phyloP scores from a whole-genome alignment of 2,888 invertebrate genomes.

The Lasioglossum marginatum region DNA sequence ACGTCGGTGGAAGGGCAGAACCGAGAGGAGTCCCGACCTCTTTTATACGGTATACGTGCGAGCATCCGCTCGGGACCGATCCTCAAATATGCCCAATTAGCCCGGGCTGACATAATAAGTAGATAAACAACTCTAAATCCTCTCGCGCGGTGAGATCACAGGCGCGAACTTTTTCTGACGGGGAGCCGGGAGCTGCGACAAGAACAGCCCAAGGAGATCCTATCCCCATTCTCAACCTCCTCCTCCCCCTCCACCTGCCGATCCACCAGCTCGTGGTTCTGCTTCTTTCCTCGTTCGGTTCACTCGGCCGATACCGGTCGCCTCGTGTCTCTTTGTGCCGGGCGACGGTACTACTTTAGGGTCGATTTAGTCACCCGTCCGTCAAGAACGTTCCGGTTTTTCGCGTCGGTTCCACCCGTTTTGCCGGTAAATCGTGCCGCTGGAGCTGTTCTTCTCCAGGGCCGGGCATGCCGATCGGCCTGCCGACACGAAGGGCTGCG shows the following conservation, averaged over 20 bases:
- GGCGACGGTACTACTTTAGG: slow-evolving; percentile 79
- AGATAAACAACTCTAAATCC: slow-evolving; percentile 81
- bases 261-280: background rate
- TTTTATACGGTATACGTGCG: slow-evolving; percentile 76
- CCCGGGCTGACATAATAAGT: slow-evolving; percentile 82
- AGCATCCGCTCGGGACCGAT: slow-evolving; percentile 72
- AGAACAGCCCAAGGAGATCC: slow-evolving; percentile 59
- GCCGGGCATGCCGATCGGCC: slow-evolving; percentile 53
- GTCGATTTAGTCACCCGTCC: slow-evolving; percentile 80
- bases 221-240: slow-evolving; percentile 19
- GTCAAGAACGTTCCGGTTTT: slow-evolving; percentile 74
- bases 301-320: slow-evolving; percentile 37
- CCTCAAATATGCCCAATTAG: slow-evolving; percentile 83
- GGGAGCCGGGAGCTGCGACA: slow-evolving; percentile 44
- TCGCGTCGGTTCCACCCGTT: slow-evolving; percentile 61
- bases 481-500: slow-evolving; percentile 21
- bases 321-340: slow-evolving; percentile 55
- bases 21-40: slow-evolving; percentile 19
- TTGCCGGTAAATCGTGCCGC: slow-evolving; percentile 59
- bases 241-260: slow-evolving; percentile 1
- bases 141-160: slow-evolving; percentile 81
- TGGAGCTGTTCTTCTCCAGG: slow-evolving; percentile 42
- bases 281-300: slow-evolving; percentile 45
- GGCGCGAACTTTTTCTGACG: slow-evolving; percentile 75
- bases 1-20: slow-evolving; percentile 39